Conservation (phyloP, 1,140 invertebrate genomes). For the roundworm (Caenorhabditis elegans) region WBcel235 BX284603.4:4877501-4878000, state of each 20-base stretch:
- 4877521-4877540: slow-evolving; percentile 8
- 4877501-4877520: too few relatives aligned
- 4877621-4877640: not conserved
- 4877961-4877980: too few relatives aligned
- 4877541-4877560: not conserved
- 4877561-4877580: not conserved
- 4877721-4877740: not conserved
- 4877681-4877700: not conserved
- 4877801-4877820: not conserved
- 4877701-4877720: not conserved
- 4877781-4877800: not conserved
- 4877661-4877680: not conserved
- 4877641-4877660: not conserved
- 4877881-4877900: not conserved
- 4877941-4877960: too few relatives aligned
- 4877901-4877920: not conserved
- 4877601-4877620: too few relatives aligned
- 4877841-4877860: not conserved
- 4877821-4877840: not conserved
- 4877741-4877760: not conserved
- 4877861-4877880: not conserved
- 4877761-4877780: not conserved
- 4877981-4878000: not conserved
- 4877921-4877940: too few relatives aligned
- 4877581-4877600: not conserved